Evolutionary conservation across 2,888 invertebrate species (phyloP), one percentile per base, ranked within the genome.

Genomic region (Entomobrya multifasciata): DNA sequence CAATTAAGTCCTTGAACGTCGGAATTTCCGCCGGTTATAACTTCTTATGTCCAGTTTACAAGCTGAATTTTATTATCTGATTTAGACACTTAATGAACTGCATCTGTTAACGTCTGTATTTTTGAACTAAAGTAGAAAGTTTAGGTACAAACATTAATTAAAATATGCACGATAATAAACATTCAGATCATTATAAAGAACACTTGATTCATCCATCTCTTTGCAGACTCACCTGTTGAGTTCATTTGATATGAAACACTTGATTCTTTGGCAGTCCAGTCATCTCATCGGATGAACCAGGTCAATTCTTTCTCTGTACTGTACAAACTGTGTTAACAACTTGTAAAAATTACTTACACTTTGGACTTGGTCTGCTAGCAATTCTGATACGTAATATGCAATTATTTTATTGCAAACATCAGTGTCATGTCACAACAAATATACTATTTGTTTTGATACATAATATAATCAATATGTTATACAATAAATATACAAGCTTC

Each of bases 241-340:
- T 30, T 60, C 13, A 1, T 15, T 60, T 30, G 27, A 55, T 17
- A 27, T 25, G 27, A 30, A 60, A 60, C 60, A 60, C 25, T 60
- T 60, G 30, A 11, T 8, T 4, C 57, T 60, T 60, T 30, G 15
- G n/a, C n/a, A n/a, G n/a, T n/a, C n/a, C n/a, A n/a, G n/a, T 30
- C 60, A 60, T 30, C 30, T 27, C 13, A 60, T 60, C 60, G 15
- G 6, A 60, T 60, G 27, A 60, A 60, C 30, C 60, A 60, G 60
- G 60, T 60, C 60, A 60, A 30, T 60, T 60, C 3, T 55, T 55
- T 20, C 17, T 6, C n/a, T 52, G 17, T 6, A 1, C 52, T 6
- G 47, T 47, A n/a, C 36, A 36, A 4, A 36, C 36, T 36, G 8
- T 36, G 8, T 6, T 4, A 36, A 36, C 36, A 36, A 36, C 36